Percentiles rank a stretch among this genome's conserved stretches.
Conservation (phyloP, 2,797 vertebrate genomes). For the Nasua narica region DNA sequence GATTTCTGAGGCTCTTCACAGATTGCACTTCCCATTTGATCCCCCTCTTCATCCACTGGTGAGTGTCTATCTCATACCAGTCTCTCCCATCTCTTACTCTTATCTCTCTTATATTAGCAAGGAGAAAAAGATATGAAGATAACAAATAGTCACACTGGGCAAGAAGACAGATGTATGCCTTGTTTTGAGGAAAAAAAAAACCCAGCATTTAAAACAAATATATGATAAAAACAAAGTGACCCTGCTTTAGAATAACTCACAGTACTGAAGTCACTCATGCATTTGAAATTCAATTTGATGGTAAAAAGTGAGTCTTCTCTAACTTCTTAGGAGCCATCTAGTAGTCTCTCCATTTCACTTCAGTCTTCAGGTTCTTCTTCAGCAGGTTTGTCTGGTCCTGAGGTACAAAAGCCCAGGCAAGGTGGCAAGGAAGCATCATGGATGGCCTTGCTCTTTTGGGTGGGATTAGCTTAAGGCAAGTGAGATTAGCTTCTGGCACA, state of each 20-base stretch:
- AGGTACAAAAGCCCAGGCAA: not conserved
- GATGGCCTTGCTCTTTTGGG: not conserved
- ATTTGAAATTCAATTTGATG: not conserved
- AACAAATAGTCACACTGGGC: not conserved
- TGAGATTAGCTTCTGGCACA: not conserved
- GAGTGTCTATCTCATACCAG: not conserved
- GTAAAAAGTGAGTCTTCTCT: not conserved
- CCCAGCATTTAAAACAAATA: not conserved
- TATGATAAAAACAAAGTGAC: not conserved
- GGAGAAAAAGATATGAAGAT: not conserved
- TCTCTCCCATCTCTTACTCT: not conserved
- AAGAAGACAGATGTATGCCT: not conserved
- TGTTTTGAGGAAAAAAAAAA: not conserved
- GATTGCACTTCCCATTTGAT: not conserved
- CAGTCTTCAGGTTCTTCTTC: not conserved
- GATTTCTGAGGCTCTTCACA: not conserved
- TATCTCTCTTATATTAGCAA: not conserved
- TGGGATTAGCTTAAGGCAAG: not conserved
- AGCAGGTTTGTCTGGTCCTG: fast-evolving
- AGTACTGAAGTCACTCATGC: not conserved
- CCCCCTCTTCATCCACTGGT: not conserved
- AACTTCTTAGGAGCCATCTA: not conserved
- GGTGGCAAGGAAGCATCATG: not conserved
- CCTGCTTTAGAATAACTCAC: not conserved
- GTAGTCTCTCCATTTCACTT: not conserved